Evolutionary conservation across 1,140 invertebrate genomes (phyloP).

Genomic region (Calliopsis andreniformis): DNA sequence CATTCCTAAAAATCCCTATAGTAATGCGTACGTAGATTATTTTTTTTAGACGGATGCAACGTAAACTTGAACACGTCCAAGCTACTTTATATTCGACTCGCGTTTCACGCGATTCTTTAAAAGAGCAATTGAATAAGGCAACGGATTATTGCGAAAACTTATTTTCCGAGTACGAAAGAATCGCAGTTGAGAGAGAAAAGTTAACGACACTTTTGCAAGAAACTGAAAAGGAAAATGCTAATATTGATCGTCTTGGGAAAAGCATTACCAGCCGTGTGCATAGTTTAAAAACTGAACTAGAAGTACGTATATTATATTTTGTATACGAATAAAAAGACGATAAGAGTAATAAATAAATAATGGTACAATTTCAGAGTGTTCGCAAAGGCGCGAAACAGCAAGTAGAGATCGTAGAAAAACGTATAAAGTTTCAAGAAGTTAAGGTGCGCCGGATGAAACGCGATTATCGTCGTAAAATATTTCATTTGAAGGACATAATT

Average conservation of each 20-base stretch:
- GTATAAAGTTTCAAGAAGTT: constrained; percentile 81
- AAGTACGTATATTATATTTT: constrained; percentile 71
- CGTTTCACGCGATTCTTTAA: constrained; percentile 81
- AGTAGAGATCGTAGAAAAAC: constrained; percentile 81
- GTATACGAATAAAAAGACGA: not conserved
- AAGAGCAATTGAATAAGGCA: constrained; percentile 82
- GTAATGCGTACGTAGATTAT: constrained; percentile 7
- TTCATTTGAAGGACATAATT: constrained; percentile 79
- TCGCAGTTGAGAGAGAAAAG: constrained; percentile 81
- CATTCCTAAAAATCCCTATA: not conserved
- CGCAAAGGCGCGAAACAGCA: constrained; percentile 82
- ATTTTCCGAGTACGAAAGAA: constrained; percentile 82
- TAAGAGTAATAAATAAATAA: constrained; percentile 24
- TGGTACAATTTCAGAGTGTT: constrained; percentile 77
- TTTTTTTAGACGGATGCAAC: constrained; percentile 78
- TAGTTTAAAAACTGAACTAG: constrained; percentile 81
- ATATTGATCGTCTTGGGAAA: constrained; percentile 80
- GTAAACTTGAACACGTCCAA: constrained; percentile 79
- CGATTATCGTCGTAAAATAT: constrained; percentile 80
- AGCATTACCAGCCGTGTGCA: constrained; percentile 81
- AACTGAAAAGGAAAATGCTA: constrained; percentile 81
- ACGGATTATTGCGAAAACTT: constrained; percentile 82
- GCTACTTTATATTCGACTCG: constrained; percentile 78
- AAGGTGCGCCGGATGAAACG: constrained; percentile 79
- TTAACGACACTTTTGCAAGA: constrained; percentile 79